Evolutionary conservation across 1,140 invertebrate genomes (phyloP).

Genomic region (Pemphigus obesinymphae): DNA sequence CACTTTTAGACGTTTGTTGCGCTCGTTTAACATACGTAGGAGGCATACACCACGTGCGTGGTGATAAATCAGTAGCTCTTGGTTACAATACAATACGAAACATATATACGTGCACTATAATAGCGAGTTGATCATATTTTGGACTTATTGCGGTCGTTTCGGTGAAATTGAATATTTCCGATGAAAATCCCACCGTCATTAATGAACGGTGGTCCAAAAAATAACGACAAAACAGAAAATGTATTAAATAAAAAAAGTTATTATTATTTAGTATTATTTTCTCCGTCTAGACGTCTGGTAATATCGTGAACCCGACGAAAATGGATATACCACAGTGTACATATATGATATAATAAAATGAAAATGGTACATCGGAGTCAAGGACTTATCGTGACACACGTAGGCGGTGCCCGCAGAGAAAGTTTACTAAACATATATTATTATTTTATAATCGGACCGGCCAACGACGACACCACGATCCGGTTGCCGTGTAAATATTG

Average conservation of each 20-base stretch:
- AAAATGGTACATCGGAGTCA: conserved; percentile 21
- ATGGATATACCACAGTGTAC: no score
- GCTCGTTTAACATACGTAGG: background rate
- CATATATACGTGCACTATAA: background rate
- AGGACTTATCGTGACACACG: conserved; percentile 22
- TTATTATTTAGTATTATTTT: background rate
- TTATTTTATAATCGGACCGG: background rate
- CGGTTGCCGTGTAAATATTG: background rate
- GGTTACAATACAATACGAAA: background rate
- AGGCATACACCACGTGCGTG: background rate
- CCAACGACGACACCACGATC: background rate
- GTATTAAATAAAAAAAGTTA: no score
- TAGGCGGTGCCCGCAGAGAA: conserved; percentile 1
- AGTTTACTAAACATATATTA: conserved; percentile 25
- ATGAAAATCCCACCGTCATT: no score
- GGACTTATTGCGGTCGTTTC: background rate
- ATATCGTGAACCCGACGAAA: background rate
- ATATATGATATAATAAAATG: conserved; percentile 5
- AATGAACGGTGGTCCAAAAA: background rate
- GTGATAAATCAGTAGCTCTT: background rate
- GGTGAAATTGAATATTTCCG: background rate
- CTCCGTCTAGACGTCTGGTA: background rate
- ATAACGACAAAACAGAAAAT: background rate
- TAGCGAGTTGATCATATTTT: no score
- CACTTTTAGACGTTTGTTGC: background rate